phyloP scores from a whole-genome alignment of 2,113 vertebrate species.

The Microtus pennsylvanicus region DNA sequence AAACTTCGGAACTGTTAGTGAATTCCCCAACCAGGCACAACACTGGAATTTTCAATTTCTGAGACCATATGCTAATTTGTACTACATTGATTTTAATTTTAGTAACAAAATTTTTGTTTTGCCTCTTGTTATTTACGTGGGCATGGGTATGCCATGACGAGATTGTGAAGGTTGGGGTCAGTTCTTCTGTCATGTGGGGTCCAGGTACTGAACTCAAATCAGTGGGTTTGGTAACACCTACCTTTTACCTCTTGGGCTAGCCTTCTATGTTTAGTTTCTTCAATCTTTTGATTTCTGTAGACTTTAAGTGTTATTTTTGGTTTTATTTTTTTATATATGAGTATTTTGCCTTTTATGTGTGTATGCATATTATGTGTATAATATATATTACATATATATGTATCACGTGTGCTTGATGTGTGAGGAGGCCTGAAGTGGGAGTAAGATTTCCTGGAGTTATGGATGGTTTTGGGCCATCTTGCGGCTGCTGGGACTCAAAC shows the following conservation, averaged over 20 bases:
- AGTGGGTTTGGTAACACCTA: neutral
- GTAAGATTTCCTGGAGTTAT: neutral
- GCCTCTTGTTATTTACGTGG: neutral
- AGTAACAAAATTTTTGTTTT: neutral
- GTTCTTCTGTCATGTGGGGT: neutral
- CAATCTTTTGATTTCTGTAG: neutral
- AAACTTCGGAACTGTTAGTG: neutral
- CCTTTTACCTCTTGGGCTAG: neutral
- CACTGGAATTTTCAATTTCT: neutral
- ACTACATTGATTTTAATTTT: neutral
- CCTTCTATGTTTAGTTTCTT: neutral
- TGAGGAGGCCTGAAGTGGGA: neutral
- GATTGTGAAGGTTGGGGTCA: neutral
- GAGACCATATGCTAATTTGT: neutral
- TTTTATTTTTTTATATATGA: neutral
- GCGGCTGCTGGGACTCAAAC: neutral
- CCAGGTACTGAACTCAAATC: neutral
- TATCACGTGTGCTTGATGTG: neutral
- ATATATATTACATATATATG: neutral
- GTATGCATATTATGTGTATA: no score
- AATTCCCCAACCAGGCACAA: slow-evolving; percentile 1
- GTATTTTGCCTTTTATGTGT: no score
- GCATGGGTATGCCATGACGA: neutral
- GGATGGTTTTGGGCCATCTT: neutral
- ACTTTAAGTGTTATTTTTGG: neutral